Evolutionary conservation across 2,113 vertebrate genomes (phyloP).

Genomic region (Marmota monax): DNA sequence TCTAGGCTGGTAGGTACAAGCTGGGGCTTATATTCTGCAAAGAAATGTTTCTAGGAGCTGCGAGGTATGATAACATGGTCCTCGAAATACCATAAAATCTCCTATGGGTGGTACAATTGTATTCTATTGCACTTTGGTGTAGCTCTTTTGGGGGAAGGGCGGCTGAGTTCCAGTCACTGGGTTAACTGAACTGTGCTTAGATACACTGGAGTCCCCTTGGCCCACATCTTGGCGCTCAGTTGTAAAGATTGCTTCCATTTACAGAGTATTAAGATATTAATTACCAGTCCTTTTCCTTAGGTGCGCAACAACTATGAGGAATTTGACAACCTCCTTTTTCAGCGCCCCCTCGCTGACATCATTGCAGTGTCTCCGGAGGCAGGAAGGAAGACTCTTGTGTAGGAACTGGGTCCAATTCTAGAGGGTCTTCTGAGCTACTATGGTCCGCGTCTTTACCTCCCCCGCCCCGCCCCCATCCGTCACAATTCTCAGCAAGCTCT

Average conservation of each 20-base stretch:
- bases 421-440: not conserved
- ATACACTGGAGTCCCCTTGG: not conserved
- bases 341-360: not conserved
- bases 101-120: not conserved
- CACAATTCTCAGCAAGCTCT: not conserved
- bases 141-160: not conserved
- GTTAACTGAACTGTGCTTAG: not conserved
- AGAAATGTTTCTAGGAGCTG: not conserved
- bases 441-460: fast-evolving
- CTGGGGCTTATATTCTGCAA: not conserved
- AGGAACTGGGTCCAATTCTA: not conserved
- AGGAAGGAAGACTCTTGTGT: not conserved
- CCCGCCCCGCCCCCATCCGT: no score
- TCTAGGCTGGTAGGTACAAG: not conserved
- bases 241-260: not conserved
- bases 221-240: not conserved
- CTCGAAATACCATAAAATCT: not conserved
- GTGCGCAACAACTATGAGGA: not conserved
- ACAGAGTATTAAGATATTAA: not conserved
- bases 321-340: not conserved
- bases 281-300: not conserved
- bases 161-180: not conserved
- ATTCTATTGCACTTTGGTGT: not conserved
- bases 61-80: not conserved
- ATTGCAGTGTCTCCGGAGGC: not conserved